Conservation (phyloP, 1,140 invertebrate species). For the Anagrus nilaparvatae region DNA sequence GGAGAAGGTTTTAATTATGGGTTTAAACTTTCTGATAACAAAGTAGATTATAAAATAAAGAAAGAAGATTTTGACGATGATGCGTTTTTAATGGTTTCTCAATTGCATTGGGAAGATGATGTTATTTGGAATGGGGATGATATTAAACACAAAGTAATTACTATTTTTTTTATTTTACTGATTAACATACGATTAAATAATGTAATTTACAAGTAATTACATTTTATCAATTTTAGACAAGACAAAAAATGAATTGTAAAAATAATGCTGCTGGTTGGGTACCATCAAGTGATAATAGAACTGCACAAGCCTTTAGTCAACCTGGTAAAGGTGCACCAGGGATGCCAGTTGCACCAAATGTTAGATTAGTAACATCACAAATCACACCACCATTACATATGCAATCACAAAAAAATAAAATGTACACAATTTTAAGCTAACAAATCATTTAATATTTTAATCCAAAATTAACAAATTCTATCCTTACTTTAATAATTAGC, state of each 20-base stretch:
- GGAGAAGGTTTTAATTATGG: conserved; percentile 94
- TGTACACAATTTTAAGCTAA: conserved; percentile 49
- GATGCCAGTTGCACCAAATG: conserved; percentile 40
- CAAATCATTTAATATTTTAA: conserved; percentile 4
- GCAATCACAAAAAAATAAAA: conserved; percentile 41
- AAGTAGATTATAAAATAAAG: conserved; percentile 21
- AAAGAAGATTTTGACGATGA: conserved; percentile 63
- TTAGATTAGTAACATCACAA: conserved; percentile 42
- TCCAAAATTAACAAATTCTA: conserved; percentile 3
- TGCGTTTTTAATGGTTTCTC: conserved; percentile 88
- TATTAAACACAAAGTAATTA: conserved; percentile 72
- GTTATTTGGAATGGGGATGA: conserved; percentile 98
- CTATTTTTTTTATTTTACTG: background rate
- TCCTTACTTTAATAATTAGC: background rate
- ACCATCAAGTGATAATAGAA: conserved; percentile 83
- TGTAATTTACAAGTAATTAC: background rate
- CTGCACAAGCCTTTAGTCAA: conserved; percentile 83
- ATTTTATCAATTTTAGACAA: conserved; percentile 37
- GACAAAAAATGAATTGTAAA: conserved; percentile 73
- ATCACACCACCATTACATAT: conserved; percentile 47
- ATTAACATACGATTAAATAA: conserved; percentile 2
- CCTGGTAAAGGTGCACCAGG: conserved; percentile 58
- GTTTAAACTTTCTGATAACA: conserved; percentile 63
- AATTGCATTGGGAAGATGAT: conserved; percentile 94
- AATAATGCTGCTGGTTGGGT: conserved; percentile 92